Percentiles rank a stretch among this genome's conserved stretches.
Evolutionary conservation across 1,140 invertebrate species (phyloP).

Genomic region (Hyles euphorbiae): DNA sequence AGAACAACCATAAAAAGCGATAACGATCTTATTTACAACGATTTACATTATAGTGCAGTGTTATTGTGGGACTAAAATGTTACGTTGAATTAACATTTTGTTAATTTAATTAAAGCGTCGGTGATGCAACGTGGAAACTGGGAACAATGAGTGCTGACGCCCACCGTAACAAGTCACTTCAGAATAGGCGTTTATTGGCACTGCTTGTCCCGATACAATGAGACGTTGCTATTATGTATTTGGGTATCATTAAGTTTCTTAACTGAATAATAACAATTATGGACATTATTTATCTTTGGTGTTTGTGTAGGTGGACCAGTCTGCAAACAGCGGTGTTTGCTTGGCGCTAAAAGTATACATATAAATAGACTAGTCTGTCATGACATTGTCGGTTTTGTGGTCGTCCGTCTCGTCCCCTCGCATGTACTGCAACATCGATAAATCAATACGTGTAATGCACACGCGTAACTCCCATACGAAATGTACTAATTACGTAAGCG

Average conservation of each 20-base stretch:
- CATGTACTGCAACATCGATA: constrained; percentile 12
- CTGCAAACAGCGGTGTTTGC: too few species aligned
- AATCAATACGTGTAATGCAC: constrained; percentile 33
- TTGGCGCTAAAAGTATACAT: too few species aligned
- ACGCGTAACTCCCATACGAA: constrained; percentile 22
- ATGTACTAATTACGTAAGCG: constrained; percentile 33
- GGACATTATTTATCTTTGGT: too few species aligned
- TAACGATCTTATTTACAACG: constrained; percentile 34
- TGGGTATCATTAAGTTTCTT: too few species aligned
- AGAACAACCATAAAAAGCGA: constrained; percentile 27
- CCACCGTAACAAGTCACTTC: constrained; percentile 16
- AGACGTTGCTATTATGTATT: too few species aligned
- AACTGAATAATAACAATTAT: too few species aligned
- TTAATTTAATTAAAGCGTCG: constrained; percentile 33
- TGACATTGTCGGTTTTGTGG: too few species aligned
- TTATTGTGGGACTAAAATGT: constrained; percentile 31
- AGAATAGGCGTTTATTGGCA: constrained; percentile 7
- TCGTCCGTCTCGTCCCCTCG: too few species aligned
- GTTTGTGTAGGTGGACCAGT: too few species aligned
- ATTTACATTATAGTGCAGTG: constrained; percentile 44
- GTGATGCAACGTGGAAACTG: constrained; percentile 29
- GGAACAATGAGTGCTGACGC: background rate
- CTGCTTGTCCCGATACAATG: too few species aligned
- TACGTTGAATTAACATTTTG: constrained; percentile 34
- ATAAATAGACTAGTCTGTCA: too few species aligned